Base-by-base conservation (phyloP, 2,888 invertebrate genomes). In the Aspidiotus rigidus region DNA sequence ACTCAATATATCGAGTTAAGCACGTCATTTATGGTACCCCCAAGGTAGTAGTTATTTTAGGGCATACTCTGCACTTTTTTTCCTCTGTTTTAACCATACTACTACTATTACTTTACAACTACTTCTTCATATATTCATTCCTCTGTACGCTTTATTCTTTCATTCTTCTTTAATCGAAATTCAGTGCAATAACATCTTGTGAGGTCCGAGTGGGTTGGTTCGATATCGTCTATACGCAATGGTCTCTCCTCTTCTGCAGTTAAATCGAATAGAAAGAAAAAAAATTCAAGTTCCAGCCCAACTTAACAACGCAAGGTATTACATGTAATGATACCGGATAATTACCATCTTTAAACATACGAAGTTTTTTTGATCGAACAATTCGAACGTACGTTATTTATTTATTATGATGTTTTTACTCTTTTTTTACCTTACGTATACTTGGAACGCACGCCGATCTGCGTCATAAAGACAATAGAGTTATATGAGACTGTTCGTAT, bases 321-420 rank as follows among this genome's bases (percentile, higher is more conserved):
- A 28, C 67, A 53, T 59, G 67, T 60, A 67, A 66, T 56, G 55
- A 67, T 67, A 67, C 57, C 67, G 59, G 67, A 67, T 67, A 67
- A 67, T 67, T 67, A 67, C 59, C 59, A 67, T 67, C 67, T 67
- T 53, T 41, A 62, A 41, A 49, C 16, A 66, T 17, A 56, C 49
- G 49, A 49, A 49, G 49, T 49, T 49, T 49, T 28, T 49, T 49
- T 49, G 49, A 49, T 49, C 49, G 49, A 49, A 49, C 49, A 13
- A 49, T 49, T 49, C 49, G 49, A 49, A 49, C 49, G 10, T 28
- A 28, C 11, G 49, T 49, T 49, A 49, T 49, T 49, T 49, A 49
- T 49, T 49, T 49, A 13, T 49, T 49, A 28, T 28, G 28, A 28
- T 28, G 28, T 28, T 28, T 28, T 28, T 28, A 28, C 28, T 28